Base-by-base conservation (phyloP, 2,113 vertebrate species). In the Bambusicola thoracicus region DNA sequence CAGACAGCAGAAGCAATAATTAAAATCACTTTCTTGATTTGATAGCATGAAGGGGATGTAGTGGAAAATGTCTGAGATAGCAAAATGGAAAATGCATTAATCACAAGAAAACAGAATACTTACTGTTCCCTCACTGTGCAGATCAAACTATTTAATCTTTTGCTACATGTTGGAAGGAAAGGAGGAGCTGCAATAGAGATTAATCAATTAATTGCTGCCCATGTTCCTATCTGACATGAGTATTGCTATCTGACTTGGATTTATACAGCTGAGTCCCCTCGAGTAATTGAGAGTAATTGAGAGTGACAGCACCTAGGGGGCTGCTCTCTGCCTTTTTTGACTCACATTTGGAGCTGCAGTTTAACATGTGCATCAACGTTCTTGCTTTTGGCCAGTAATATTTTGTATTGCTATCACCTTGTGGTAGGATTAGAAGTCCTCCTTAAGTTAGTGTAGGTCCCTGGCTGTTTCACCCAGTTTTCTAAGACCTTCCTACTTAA, bases 161-260 rank as follows among this genome's bases (percentile, higher is more conserved):
- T 70, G 44, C 63, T 69, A 6, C n/a, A 62, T 22, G 66, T 32
- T 53, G 9, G 73, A 36, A 79, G 51, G 8, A 40, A 55, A n/a
- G 77, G n/a, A 81, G 43, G n/a, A 32, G 16, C 12, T 38, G 24
- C 2, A 8, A 44, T 43, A 46, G 65, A 11, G 2, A 81, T 88
- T 56, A 88, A 51, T 81, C 43, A 38, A 77, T 34, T 46, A 43
- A 20, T 32, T 38, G 3, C 7, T 89, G 43, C 18, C 82, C n/a
- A 18, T 81, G 13, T 84, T 92, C 68, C 38, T 78, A 56, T 83
- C 32, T 27, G 43, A 44, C 67, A 86, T 43, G 62, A 38, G 30
- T 94, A 68, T 88, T 86, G 51, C 51, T 61, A 55, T 86, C 48
- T 34, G 36, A 43, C 79, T 94, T 89, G 67, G 34, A 69, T 92